Conservation (phyloP, 2,113 vertebrate species). For the Ammospiza caudacuta region DNA sequence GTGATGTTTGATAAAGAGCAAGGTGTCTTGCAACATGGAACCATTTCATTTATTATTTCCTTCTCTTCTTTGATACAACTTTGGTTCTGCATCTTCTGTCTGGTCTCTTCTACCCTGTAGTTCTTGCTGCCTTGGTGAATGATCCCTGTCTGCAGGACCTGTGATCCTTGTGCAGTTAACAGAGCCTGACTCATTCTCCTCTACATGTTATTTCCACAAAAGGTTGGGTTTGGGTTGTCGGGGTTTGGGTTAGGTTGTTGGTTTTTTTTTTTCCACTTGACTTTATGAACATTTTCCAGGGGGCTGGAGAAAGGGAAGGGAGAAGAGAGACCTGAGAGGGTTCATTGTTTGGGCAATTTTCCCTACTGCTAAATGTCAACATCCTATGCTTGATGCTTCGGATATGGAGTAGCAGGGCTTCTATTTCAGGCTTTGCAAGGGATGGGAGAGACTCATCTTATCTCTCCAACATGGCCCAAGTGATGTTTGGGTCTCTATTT, state of each 20-base stretch:
- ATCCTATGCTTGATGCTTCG: neutral
- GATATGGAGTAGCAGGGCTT: neutral
- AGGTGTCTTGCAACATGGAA: neutral
- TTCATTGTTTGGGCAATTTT: slow-evolving; percentile 31
- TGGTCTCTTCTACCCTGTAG: neutral
- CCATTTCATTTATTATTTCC: neutral
- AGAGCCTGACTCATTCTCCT: slow-evolving; percentile 67
- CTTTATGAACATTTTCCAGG: slow-evolving; percentile 29
- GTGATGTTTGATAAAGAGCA: neutral
- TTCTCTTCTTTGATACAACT: neutral
- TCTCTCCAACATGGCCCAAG: slow-evolving; percentile 31
- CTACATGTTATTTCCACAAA: slow-evolving; percentile 45
- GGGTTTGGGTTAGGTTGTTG: neutral
- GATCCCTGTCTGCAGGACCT: neutral
- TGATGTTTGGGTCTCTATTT: slow-evolving; percentile 26
- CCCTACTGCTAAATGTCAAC: slow-evolving; percentile 23
- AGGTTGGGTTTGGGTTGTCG: slow-evolving; percentile 16
- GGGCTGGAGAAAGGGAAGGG: neutral
- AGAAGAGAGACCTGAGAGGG: neutral
- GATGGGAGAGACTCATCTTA: slow-evolving; percentile 44
- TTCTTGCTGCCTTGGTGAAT: slow-evolving; percentile 46
- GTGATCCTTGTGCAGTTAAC: slow-evolving; percentile 9
- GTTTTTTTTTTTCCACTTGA: neutral
- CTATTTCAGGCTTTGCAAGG: slow-evolving; percentile 34
- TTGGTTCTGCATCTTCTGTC: neutral